Conservation (phyloP, 1,140 invertebrate genomes). For the Probaryconus sp. region DNA sequence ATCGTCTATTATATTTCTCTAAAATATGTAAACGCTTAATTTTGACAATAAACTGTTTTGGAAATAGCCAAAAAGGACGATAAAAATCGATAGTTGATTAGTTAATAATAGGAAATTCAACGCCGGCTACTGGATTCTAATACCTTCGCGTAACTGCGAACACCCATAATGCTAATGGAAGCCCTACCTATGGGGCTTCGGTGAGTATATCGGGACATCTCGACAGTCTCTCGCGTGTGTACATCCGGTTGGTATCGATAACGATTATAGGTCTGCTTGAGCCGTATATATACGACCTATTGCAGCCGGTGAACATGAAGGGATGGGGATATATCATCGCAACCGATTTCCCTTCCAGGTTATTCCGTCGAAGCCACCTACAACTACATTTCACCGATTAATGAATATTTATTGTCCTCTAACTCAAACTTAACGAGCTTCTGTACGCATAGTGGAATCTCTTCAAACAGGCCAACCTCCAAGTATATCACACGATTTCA, state of each 20-base stretch:
- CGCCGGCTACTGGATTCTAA: constrained; percentile 27
- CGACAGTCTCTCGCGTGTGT: constrained; percentile 51
- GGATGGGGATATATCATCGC: constrained; percentile 35
- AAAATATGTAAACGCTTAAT: constrained; percentile 9
- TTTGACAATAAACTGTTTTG: constrained; percentile 4
- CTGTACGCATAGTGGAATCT: constrained; percentile 10
- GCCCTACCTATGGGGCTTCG: constrained; percentile 45
- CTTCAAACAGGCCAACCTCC: too few species aligned
- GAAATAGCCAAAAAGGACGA: constrained; percentile 5
- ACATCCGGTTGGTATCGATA: constrained; percentile 55
- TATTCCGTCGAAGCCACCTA: constrained; percentile 25
- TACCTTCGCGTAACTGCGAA: constrained; percentile 37
- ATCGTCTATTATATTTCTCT: neutral
- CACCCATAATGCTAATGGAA: constrained; percentile 57
- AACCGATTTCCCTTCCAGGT: constrained; percentile 30
- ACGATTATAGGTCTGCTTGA: constrained; percentile 53
- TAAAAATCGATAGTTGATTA: constrained; percentile 50
- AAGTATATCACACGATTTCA: too few species aligned
- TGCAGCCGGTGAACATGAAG: constrained; percentile 31
- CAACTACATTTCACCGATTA: constrained; percentile 65
- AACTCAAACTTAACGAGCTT: constrained; percentile 71
- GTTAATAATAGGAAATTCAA: constrained; percentile 48
- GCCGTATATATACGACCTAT: constrained; percentile 38
- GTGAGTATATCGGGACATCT: constrained; percentile 51
- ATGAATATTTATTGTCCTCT: constrained; percentile 76